Conservation (phyloP, 2,888 invertebrate species). For the Nipponacmea schrenckii region DNA sequence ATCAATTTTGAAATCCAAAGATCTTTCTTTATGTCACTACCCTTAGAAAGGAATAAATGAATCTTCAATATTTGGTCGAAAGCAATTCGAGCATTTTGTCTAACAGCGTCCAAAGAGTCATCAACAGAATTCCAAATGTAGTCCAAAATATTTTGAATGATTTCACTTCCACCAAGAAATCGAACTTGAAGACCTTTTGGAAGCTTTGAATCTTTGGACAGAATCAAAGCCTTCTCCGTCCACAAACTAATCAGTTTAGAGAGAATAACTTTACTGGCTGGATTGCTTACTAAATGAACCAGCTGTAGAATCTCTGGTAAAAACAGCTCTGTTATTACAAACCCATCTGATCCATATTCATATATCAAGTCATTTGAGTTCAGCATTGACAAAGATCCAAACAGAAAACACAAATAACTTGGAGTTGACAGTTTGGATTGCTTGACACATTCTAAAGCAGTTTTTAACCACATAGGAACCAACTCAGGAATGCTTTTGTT, state of each 20-base stretch:
- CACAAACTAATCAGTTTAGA: constrained; percentile 47
- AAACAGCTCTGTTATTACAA: constrained; percentile 19
- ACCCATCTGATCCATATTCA: not conserved
- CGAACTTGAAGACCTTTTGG: constrained; percentile 12
- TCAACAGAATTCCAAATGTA: constrained; percentile 64
- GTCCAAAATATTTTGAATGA: constrained; percentile 33
- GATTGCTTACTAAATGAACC: constrained; percentile 40
- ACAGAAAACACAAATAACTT: constrained; percentile 40
- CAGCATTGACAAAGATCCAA: constrained; percentile 44
- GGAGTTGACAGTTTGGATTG: constrained; percentile 29
- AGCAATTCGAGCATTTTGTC: constrained; percentile 60
- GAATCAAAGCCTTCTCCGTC: constrained; percentile 31
- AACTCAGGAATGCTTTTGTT: not conserved
- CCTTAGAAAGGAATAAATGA: constrained; percentile 43
- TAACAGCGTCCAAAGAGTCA: constrained; percentile 65
- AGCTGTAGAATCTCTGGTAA: constrained; percentile 12
- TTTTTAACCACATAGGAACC: constrained; percentile 30
- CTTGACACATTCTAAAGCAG: constrained; percentile 23
- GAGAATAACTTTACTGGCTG: constrained; percentile 45
- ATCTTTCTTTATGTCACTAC: constrained; percentile 30
- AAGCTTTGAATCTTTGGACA: not conserved
- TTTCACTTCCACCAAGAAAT: constrained; percentile 31
- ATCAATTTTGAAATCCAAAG: constrained; percentile 25
- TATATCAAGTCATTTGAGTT: constrained; percentile 31
- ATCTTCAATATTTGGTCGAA: constrained; percentile 62